Base-by-base conservation (phyloP, 1,140 invertebrate species). In the Cydia strobilella region DNA sequence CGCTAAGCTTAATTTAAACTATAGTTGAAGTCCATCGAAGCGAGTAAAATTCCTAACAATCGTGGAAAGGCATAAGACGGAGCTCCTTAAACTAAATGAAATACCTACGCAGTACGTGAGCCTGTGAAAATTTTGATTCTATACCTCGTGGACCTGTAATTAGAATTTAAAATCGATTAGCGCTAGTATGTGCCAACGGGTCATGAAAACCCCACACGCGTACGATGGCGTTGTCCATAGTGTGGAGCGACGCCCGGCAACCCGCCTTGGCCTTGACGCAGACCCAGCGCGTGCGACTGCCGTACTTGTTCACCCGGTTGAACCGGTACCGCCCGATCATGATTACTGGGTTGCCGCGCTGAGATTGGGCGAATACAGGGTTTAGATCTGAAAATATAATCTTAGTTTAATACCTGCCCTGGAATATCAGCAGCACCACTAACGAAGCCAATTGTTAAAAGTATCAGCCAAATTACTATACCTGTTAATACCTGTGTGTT, bases 261-360 rank as follows among this genome's bases (percentile, higher is more conserved):
- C 91, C 91, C 27, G 86, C 86, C 39, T 92, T 92, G 0, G 89
- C 89, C 76, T 91, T 93, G 1, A 92, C 90, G 78, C 91, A 93
- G 18, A 92, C 89, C 91, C 91, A 93, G 83, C 91, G 82, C 6
- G 82, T 92, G 20, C 88, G 79, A 72, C 85, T 88, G 10, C 89
- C 89, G 62, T 90, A 88, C 39, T 91, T 91, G 54, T 91, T 91
- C 7, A 91, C 90, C 45, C 90, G 86, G 76, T 92, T 91, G 73
- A 93, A 93, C 3, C 90, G 86, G 74, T 92, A 93, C 74, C 87
- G 87, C 12, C 89, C 90, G 62, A 93, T 91, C 90, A 91, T 92
- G 9, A 93, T 92, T 15, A 93, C 88, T 10, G 90, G 90, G 63
- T 93, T 93, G 1, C 91, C 91, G 15, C 90, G 83, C 76, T 92